Evolutionary conservation across 2,113 vertebrate species (phyloP).

Genomic region (Gopherus evgoodei): DNA sequence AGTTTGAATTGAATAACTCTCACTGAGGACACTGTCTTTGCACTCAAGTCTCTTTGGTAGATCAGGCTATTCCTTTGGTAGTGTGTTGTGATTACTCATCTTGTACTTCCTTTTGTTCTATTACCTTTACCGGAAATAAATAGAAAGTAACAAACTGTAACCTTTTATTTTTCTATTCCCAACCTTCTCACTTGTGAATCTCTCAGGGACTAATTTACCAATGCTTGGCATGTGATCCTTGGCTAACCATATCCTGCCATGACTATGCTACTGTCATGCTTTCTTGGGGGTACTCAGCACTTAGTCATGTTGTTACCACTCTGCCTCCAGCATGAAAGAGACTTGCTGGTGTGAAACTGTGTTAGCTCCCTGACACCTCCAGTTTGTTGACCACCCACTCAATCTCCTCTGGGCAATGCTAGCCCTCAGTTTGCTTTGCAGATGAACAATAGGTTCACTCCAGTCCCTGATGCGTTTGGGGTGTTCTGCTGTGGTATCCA

Average conservation of each 20-base stretch:
- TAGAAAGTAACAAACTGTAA: not conserved
- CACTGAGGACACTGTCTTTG: not conserved
- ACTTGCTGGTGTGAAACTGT: not conserved
- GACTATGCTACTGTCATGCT: not conserved
- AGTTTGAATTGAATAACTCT: not conserved
- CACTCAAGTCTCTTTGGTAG: not conserved
- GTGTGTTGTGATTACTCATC: not conserved
- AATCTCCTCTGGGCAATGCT: not conserved
- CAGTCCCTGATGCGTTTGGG: not conserved
- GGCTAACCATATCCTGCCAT: not conserved
- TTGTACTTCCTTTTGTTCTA: not conserved
- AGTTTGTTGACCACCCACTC: not conserved
- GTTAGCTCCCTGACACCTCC: not conserved
- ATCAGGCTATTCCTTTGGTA: not conserved
- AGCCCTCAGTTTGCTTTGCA: not conserved
- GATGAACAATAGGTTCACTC: not conserved
- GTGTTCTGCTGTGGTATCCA: not conserved
- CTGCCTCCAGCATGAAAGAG: not conserved
- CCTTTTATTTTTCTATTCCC: not conserved
- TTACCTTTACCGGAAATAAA: not conserved
- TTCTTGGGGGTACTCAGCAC: not conserved
- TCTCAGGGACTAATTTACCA: not conserved
- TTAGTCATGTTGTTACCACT: too few relatives aligned
- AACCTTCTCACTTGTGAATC: not conserved
- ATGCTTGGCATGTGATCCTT: not conserved